Evolutionary conservation across 53 echinoderm and acorn worm species (phyloP), one percentile per base, ranked within the genome.

Genomic region (Paracentrotus lividus): DNA sequence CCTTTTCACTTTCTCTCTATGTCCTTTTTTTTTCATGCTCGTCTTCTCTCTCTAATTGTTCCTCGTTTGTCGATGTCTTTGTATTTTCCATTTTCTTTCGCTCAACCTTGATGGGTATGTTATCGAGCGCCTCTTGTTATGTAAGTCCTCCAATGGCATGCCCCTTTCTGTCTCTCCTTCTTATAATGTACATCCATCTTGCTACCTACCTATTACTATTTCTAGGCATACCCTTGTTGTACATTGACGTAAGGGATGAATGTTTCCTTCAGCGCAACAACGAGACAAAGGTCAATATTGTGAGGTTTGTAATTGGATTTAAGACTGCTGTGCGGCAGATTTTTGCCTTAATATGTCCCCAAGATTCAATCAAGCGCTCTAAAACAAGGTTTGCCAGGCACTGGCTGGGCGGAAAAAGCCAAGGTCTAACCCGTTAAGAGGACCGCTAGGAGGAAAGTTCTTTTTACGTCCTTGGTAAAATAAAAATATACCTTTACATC

Each of bases 321-420:
- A 53, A 56, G 86, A 86, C 86, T 56, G 86, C 86, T 55, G 86
- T 56, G 86, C 86, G 86, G 86, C 86, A 86, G 86, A 55, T 53
- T 86, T 86, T 86, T 86, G 86, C 86, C 86, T 86, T 86, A 86
- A 86, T 86, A 86, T 86, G 86, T 86, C 86, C 86, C 86, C 86
- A 53, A 86, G 86, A 86, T 86, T 86, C 86, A 86, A 86, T 86
- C 86, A 86, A 38, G 86, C 86, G 86, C 86, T 86, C 86, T 56
- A 56, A 56, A 86, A 54, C 86, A 86, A 53, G 86, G 86, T 55
- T 86, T 18, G 55, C 55, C 56, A 4, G 81, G n/a, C n/a, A n/a
- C n/a, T n/a, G n/a, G n/a, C n/a, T n/a, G n/a, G 13, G 1, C 72
- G 72, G 81, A 45, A 47, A 15, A 34, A 47, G 26, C 81, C 45